Base-by-base conservation (phyloP, 2,888 invertebrate species). In the Sthenelais limicola region DNA sequence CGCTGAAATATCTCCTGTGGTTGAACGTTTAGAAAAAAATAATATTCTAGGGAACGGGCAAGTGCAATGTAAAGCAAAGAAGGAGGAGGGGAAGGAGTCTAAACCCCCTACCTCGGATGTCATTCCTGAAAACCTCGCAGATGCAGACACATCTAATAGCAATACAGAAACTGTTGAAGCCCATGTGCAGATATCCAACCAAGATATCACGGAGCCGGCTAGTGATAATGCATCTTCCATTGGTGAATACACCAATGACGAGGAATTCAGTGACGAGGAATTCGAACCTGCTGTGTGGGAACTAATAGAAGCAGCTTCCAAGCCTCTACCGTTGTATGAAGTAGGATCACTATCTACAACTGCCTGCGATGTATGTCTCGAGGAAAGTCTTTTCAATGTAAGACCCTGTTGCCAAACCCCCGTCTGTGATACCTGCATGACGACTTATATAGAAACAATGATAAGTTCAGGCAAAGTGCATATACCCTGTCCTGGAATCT, bases 371-470 rank as follows among this genome's bases (percentile, higher is more conserved):
- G 26, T 75, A 21, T 75, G 75, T 35, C 62, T 71, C 12, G 58
- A 47, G 48, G 35, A n/a, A 7, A 52, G 43, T n/a, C 32, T 28
- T 9, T 28, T 75, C 33, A 47, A 67, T 51, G 48, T 73, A 15
- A 32, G 88, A 38, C 70, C 80, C 18, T 88, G 88, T 73, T 88
- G 88, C 76, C 71, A 77, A 33, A 82, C 82, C 33, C 78, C 84
- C 3, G 85, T 84, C 0, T 88, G 88, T 75, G 80, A 83, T 54
- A 68, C 73, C 1, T 88, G 88, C 73, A 76, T 88, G 71, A 78
- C 79, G 18, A 76, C 74, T 12, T 88, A 87, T 76, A 77, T 85
- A 56, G 73, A 77, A 0, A 73, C 75, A 1, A 82, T 85, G 18
- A 56, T 56, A 12, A 1, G 32, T 33, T n/a, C 28, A n/a, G 56